These are phyloP conservation scores for Etheostoma cragini DNA, from an alignment of 2,113 vertebrate genomes.

Conservation along the genomic window DNA sequence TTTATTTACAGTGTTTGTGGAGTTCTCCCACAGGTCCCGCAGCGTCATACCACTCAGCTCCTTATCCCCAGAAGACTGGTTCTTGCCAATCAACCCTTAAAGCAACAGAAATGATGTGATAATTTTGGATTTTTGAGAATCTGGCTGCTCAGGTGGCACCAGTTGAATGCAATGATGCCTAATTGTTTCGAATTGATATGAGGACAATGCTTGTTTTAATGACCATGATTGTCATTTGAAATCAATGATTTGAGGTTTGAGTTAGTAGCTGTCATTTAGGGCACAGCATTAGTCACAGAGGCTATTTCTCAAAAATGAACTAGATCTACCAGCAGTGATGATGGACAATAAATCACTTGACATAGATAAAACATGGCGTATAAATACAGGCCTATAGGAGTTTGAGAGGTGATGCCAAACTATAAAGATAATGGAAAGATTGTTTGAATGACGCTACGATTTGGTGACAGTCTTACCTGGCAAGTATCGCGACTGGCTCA, in stretches of 20 bases:
- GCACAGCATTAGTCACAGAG: not conserved
- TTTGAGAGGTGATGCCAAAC: not conserved
- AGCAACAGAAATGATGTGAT: conserved; percentile 24
- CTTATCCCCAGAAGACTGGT: conserved; percentile 83
- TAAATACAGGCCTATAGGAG: not conserved
- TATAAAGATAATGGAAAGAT: not conserved
- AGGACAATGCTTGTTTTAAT: not conserved
- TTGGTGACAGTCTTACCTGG: conserved; percentile 85
- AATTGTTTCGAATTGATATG: not conserved
- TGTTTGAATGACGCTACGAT: not conserved
- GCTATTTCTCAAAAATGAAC: not conserved
- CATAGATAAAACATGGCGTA: not conserved
- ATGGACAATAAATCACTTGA: not conserved
- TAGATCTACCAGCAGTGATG: not conserved
- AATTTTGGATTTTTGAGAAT: not conserved
- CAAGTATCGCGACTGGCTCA: conserved; percentile 94
- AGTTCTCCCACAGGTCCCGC: conserved; percentile 87
- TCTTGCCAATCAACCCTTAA: conserved; percentile 93
- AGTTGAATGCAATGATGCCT: not conserved
- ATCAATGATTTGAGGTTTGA: not conserved
- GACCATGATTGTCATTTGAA: not conserved
- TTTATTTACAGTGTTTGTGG: conserved; percentile 80
- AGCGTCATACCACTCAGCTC: conserved; percentile 77
- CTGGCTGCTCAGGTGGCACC: not conserved
- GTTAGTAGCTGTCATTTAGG: not conserved